Percentiles rank a stretch among this genome's conserved stretches.
phyloP scores from a whole-genome alignment of 2,888 invertebrate genomes.

The Morinoia aosen region DNA sequence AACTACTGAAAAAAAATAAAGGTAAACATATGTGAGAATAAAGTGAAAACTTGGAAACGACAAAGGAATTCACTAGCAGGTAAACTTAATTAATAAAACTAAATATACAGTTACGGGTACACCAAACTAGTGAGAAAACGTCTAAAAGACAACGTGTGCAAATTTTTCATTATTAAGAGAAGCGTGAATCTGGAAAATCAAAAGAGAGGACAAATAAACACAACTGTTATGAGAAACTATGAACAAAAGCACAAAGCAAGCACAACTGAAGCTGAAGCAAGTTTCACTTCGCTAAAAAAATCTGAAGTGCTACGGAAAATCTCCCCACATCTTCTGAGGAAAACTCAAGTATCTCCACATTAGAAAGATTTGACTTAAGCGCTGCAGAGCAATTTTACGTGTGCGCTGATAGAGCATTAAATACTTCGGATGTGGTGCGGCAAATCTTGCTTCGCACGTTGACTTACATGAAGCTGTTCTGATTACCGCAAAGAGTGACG shows the following conservation, averaged over 20 bases:
- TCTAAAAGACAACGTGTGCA: not conserved
- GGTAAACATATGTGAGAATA: not conserved
- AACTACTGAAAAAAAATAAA: constrained; percentile 25
- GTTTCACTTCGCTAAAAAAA: not conserved
- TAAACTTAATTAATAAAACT: not conserved
- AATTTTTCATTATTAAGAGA: not conserved
- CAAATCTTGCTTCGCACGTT: too few species aligned
- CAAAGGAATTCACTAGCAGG: not conserved
- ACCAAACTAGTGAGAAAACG: not conserved
- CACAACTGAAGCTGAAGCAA: not conserved
- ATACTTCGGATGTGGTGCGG: too few species aligned
- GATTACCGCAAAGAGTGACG: too few species aligned
- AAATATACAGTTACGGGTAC: not conserved
- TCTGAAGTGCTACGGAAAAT: not conserved
- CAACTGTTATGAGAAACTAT: not conserved
- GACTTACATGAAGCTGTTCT: too few species aligned
- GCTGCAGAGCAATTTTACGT: not conserved
- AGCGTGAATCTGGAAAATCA: not conserved
- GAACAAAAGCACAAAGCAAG: not conserved
- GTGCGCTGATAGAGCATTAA: too few species aligned
- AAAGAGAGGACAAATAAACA: not conserved
- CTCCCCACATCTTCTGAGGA: not conserved
- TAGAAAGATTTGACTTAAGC: not conserved
- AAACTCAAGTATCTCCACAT: not conserved
- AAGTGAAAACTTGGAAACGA: not conserved